Base-by-base conservation (phyloP, 1,140 invertebrate species). In the Anastrepha obliqua region DNA sequence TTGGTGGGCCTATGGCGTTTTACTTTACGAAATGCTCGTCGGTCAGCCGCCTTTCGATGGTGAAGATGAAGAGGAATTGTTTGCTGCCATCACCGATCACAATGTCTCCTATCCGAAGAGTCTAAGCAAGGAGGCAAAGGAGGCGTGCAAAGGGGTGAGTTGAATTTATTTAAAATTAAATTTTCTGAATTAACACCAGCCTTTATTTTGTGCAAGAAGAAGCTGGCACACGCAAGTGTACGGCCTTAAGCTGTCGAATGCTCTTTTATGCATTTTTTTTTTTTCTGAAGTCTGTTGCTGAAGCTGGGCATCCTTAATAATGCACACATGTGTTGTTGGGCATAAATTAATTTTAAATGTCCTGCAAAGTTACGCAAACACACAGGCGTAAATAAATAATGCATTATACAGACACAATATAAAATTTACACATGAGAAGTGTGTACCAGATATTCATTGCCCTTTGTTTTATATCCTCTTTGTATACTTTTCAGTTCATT, bases 1-100 rank as follows among this genome's bases (percentile, higher is more conserved):
- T 93, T 99, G 99, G 99, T 99, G 99, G 99, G 98, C 99, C 13
- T 99, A 98, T 94, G 99, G 99, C 7, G 99, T 99, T n/a, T 94
- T 99, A 70, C 93, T 99, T 15, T 99, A 99, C 93, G 99, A 99
- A 94, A 99, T 99, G 99, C 94, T 99, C 17, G 98, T 99, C 3
- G 99, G 99, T 17, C 98, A 99, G 93, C 98, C 99, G 59, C 99
- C 99, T 0, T 99, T 99, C 93, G 99, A 99, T 94, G 99, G 99
- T 0, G 99, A 99, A 94, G 99, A 99, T 94, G 99, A 99, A 91
- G 99, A 99, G 93, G 99, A 99, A 93, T 94, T 99, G 39, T 99
- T 99, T 94, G 97, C 98, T 15, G 98, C 99, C 15, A 99, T 99
- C 88, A 99, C 98, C 2, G 99, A 99, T 93, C 98, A 99, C 90